Percentiles rank a stretch among this genome's conserved stretches.
phyloP scores from a whole-genome alignment of 2,888 invertebrate species.

The Stenurella melanura region DNA sequence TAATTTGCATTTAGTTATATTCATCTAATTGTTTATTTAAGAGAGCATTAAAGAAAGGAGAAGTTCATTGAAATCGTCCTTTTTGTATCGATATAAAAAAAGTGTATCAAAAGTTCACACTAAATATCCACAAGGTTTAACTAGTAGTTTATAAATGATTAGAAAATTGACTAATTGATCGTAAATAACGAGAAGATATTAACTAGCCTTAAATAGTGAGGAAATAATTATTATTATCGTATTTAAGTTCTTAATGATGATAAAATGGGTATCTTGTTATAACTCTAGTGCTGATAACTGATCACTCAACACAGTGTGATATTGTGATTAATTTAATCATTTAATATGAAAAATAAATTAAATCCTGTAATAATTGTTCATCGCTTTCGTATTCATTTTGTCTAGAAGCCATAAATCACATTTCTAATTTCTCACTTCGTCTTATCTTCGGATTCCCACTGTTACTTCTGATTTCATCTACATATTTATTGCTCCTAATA shows the following conservation, averaged over 20 bases:
- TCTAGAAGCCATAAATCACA: conserved; percentile 55
- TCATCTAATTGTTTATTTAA: no score
- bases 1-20: no score
- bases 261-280: conserved; percentile 1
- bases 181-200: not conserved
- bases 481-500: conserved; percentile 58
- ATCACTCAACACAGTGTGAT: conserved; percentile 36
- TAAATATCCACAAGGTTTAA: not conserved
- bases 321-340: conserved; percentile 31
- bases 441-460: conserved; percentile 57
- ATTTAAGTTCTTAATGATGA: conserved; percentile 8
- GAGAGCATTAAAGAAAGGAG: no score
- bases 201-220: not conserved
- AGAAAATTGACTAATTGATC: not conserved
- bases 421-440: conserved; percentile 56
- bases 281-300: conserved; percentile 15
- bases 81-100: no score
- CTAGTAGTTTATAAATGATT: not conserved
- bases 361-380: conserved; percentile 38
- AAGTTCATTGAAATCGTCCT: no score
- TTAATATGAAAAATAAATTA: conserved; percentile 43
- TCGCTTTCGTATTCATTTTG: conserved; percentile 16
- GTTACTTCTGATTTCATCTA: conserved; percentile 57
- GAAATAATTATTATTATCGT: not conserved
- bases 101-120: no score